Conservation (phyloP, 2,888 invertebrate genomes). For the Hirtodrosophila duncani region DNA sequence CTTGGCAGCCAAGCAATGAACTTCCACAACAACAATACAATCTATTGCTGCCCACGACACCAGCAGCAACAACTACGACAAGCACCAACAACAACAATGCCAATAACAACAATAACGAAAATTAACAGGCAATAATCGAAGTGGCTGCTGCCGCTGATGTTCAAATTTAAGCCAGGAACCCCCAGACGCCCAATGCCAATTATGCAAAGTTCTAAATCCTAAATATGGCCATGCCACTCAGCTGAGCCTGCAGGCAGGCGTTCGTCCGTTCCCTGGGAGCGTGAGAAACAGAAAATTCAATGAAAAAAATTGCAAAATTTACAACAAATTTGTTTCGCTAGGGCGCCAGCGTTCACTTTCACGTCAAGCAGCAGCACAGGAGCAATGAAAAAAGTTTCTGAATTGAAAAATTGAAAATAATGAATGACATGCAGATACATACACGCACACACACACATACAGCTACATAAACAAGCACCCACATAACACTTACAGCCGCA, state of each 20-base stretch:
- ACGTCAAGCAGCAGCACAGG: conserved; percentile 6
- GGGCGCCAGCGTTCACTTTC: conserved; percentile 20
- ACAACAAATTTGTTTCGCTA: conserved; percentile 53
- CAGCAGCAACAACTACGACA: neutral
- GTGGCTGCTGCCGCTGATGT: conserved; percentile 28
- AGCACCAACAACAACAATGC: neutral
- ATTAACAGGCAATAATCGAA: conserved; percentile 64
- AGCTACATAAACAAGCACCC: conserved; percentile 5
- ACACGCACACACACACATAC: conserved; percentile 9
- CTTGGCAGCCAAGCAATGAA: conserved; percentile 1
- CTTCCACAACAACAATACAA: conserved; percentile 26
- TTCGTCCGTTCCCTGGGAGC: neutral
- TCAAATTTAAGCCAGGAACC: conserved; percentile 26
- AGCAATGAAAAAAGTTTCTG: conserved; percentile 50
- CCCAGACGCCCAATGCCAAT: conserved; percentile 15
- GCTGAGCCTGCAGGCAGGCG: neutral
- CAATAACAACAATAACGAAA: conserved; percentile 18
- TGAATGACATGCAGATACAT: conserved; percentile 50
- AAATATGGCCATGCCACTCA: conserved; percentile 6
- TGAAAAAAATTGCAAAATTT: conserved; percentile 68
- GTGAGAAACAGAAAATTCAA: conserved; percentile 50
- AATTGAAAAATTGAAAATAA: conserved; percentile 70
- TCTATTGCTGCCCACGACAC: conserved; percentile 33
- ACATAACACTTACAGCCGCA: conserved; percentile 13
- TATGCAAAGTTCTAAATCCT: conserved; percentile 29